Evolutionary conservation across 2,797 vertebrate genomes (phyloP).

Genomic region (Pempheris klunzingeri): DNA sequence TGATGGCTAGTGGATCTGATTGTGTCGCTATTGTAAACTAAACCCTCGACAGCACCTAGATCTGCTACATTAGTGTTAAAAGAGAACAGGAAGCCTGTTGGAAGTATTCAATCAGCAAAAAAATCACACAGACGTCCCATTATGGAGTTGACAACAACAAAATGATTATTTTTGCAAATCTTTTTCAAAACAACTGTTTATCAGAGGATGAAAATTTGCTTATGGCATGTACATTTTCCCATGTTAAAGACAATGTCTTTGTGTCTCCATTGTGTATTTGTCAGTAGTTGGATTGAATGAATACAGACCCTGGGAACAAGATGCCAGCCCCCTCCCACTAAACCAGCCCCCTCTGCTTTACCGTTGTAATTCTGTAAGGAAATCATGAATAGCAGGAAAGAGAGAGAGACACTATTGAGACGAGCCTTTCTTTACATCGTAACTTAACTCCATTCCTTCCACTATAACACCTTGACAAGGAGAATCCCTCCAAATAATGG

Average conservation of each 20-base stretch:
- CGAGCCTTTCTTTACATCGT: conserved; percentile 73
- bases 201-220: not conserved
- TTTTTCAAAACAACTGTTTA: not conserved
- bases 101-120: not conserved
- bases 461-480: conserved; percentile 75
- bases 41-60: not conserved
- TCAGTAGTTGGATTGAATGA: conserved; percentile 44
- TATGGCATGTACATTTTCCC: not conserved
- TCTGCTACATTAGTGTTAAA: not conserved
- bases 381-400: conserved; percentile 71
- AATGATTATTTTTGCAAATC: not conserved
- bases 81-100: not conserved
- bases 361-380: conserved; percentile 78
- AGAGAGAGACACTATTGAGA: conserved; percentile 69
- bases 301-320: conserved; percentile 67
- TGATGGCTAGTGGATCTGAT: conserved; percentile 2
- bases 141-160: too few relatives aligned
- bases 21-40: not conserved
- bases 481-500: conserved; percentile 80
- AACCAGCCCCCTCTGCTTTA: conserved; percentile 41
- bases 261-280: conserved; percentile 30
- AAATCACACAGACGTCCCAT: not conserved
- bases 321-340: conserved; percentile 1
- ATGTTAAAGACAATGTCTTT: conserved; percentile 23
- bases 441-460: conserved; percentile 79